Evolutionary conservation across 1,140 invertebrate species (phyloP), one percentile per base, ranked within the genome.

Genomic region (Aricia agestis): DNA sequence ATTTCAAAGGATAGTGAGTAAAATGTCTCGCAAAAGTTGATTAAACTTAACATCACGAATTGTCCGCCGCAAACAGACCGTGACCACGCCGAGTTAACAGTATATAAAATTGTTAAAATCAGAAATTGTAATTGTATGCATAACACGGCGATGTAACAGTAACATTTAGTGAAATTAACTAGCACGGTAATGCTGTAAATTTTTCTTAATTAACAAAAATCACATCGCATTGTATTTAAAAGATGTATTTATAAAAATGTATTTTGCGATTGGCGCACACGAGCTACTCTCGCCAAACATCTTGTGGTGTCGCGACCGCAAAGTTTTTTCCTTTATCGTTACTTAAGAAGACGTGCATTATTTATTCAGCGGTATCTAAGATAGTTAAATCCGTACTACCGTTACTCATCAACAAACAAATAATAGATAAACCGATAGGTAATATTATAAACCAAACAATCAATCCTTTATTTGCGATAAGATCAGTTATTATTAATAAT

Each of bases 401-500:
- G 36, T 36, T 36, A 36, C 36, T 36, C 36, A 36, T 36, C 36
- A 36, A 36, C 36, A 36, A 13, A 52, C 11, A 52, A 52, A 52
- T 13, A 45, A 45, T 52, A 15, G 45, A 52, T 52, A 13, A 15
- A 36, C 6, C 36, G 36, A 36, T 36, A 36, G 36, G 36, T 36
- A 36, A 36, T 36, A 36, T 36, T 36, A 36, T 36, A 52, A 13
- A 52, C 45, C 45, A 52, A 52, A 52, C 45, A 52, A 52, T 52
- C 45, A 52, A 52, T 52, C 45, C 45, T 52, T 52, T 52, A 52
- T 52, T 52, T 52, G 4, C 11, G 45, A 52, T 52, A 52, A 71
- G 61, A 72, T 75, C 66, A 68, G 74, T 77, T 69, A 61, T 59
- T 58, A 61, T 63, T 70, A 70, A 52, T 61, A 70, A 42, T 70